phyloP scores from a whole-genome alignment of 2,888 invertebrate genomes.

The Salticus scenicus region DNA sequence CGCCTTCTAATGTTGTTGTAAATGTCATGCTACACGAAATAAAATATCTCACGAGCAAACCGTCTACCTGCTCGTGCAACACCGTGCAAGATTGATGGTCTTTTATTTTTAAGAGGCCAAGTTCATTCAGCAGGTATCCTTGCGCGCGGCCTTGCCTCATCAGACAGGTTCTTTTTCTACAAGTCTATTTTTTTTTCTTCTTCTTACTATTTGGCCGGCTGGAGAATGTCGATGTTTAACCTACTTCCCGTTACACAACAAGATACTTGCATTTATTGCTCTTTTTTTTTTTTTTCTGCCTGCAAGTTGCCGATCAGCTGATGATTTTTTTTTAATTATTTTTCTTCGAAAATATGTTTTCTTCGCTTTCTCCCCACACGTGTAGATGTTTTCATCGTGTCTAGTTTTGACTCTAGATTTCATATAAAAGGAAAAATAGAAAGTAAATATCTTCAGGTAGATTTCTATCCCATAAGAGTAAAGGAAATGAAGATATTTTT shows the following conservation, averaged over 20 bases:
- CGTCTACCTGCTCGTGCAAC: neutral
- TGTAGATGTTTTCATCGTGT: conserved; percentile 3
- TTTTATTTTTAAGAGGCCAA: conserved; percentile 41
- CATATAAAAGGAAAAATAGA: too few relatives aligned
- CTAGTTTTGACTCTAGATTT: too few relatives aligned
- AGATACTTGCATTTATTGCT: neutral
- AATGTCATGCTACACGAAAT: conserved; percentile 9
- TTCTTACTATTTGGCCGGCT: neutral
- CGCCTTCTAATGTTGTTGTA: too few relatives aligned
- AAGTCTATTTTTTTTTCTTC: conserved; percentile 24
- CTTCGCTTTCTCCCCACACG: neutral
- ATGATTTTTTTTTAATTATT: conserved; percentile 10
- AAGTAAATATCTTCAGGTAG: too few relatives aligned
- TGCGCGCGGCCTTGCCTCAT: conserved; percentile 46
- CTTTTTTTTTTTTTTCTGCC: neutral
- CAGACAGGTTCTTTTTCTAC: conserved; percentile 29
- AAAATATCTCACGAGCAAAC: neutral
- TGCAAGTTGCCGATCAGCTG: neutral
- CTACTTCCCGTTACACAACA: conserved; percentile 62
- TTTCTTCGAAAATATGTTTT: neutral
- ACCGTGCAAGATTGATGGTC: conserved; percentile 4
- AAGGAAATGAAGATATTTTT: too few relatives aligned
- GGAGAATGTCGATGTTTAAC: conserved; percentile 50
- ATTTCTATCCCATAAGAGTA: too few relatives aligned
- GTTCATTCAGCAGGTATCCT: conserved; percentile 42